These are phyloP conservation scores for Drosophila algonquin DNA, from an alignment of 2,888 invertebrate genomes.

Conservation along the genomic window DNA sequence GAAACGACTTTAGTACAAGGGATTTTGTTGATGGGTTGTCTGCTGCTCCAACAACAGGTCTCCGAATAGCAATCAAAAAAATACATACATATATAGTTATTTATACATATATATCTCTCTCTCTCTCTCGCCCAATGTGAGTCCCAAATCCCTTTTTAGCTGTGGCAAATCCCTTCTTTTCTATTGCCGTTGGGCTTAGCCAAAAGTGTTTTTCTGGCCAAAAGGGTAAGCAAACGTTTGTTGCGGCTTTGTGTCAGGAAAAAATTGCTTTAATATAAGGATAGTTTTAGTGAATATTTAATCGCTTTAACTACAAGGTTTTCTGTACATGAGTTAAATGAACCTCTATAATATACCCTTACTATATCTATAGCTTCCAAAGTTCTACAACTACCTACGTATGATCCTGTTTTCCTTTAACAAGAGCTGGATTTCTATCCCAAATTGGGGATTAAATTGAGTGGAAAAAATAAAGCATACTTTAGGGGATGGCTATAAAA, in stretches of 20 bases:
- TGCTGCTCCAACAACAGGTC: conserved; percentile 34
- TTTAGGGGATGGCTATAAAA: too few species aligned
- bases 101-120: conserved; percentile 10
- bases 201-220: conserved; percentile 49
- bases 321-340: too few species aligned
- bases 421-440: too few species aligned
- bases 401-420: too few species aligned
- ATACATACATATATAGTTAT: conserved; percentile 6
- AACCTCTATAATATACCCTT: neutral
- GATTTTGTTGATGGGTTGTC: neutral
- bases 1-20: conserved; percentile 36
- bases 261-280: too few species aligned
- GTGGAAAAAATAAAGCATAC: too few species aligned
- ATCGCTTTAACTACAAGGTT: neutral
- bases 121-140: neutral
- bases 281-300: neutral
- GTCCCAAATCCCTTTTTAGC: conserved; percentile 43
- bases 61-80: conserved; percentile 28
- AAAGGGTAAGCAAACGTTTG: conserved; percentile 3
- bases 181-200: conserved; percentile 47
- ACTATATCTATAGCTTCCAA: too few species aligned
- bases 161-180: conserved; percentile 13
- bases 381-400: too few species aligned
- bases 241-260: neutral
- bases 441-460: neutral